A percentile compares a stretch with the other conserved stretches of the same genome.
phyloP scores from a whole-genome alignment of 2,797 vertebrate genomes.

The Simalia tracyae region DNA sequence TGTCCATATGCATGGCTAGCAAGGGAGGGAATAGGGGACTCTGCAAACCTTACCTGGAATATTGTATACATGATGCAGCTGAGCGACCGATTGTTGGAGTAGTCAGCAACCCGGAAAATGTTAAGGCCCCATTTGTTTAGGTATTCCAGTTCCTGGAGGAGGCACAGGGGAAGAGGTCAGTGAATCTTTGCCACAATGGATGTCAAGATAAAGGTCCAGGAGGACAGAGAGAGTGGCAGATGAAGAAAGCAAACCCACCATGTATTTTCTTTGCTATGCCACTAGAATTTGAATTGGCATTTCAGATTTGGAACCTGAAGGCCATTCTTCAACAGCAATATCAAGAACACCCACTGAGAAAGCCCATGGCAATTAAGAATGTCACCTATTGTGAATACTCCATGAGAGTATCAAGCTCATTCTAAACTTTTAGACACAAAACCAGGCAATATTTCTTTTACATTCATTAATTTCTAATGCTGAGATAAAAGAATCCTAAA shows the following conservation, averaged over 20 bases:
- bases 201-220: not conserved
- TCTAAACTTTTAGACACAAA: not conserved
- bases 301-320: not conserved
- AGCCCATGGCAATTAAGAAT: not conserved
- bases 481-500: not conserved
- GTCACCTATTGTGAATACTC: not conserved
- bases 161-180: not conserved
- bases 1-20: not conserved
- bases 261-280: not conserved
- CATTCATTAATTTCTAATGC: not conserved
- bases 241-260: not conserved
- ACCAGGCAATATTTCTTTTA: not conserved
- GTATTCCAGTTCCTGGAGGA: conserved; percentile 86
- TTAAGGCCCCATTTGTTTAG: conserved; percentile 97
- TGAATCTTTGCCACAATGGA: no score
- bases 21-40: no score
- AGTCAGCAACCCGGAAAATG: conserved; percentile 91
- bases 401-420: not conserved
- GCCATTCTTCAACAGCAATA: not conserved
- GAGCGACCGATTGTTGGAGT: conserved; percentile 88
- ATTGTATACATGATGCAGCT: conserved; percentile 92
- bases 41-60: conserved; percentile 81
- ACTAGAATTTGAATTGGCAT: not conserved
- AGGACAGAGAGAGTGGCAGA: not conserved
- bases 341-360: not conserved